These are phyloP conservation scores for Drosophila mulleri DNA, from an alignment of 2,888 invertebrate genomes.

Conservation along the genomic window DNA sequence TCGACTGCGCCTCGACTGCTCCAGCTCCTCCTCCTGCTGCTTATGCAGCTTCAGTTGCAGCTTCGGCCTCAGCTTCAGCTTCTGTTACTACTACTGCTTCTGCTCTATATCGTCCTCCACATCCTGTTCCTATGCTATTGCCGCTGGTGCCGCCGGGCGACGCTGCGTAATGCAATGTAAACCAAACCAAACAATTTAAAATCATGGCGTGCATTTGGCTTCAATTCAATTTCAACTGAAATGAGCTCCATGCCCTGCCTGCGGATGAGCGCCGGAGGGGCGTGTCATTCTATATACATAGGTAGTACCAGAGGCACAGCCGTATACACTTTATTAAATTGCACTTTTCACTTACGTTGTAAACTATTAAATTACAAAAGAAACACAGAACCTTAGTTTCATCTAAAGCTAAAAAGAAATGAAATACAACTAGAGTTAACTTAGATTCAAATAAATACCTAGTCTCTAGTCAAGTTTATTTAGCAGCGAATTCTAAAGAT, in stretches of 20 bases:
- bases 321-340: conserved; percentile 49
- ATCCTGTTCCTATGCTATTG: conserved; percentile 38
- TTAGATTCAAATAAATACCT: not conserved
- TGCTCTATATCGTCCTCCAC: conserved; percentile 5
- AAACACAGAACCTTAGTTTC: not conserved
- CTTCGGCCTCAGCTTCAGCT: conserved; percentile 12
- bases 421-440: not conserved
- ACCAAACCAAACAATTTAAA: conserved; percentile 81
- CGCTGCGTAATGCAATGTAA: conserved; percentile 78
- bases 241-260: conserved; percentile 60
- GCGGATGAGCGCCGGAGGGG: conserved; percentile 10
- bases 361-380: conserved; percentile 25
- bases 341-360: conserved; percentile 19
- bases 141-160: conserved; percentile 28
- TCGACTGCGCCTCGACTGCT: conserved; percentile 47
- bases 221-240: conserved; percentile 78
- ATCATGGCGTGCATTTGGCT: conserved; percentile 78
- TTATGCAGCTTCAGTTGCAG: conserved; percentile 18
- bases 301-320: conserved; percentile 25
- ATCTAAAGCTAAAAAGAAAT: not conserved
- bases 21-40: not conserved
- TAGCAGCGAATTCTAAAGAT: not conserved
- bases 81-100: conserved; percentile 14
- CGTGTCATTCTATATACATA: conserved; percentile 14
- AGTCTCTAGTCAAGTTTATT: not conserved